phyloP scores from a whole-genome alignment of 1,140 invertebrate species.

The Lasioglossum albipes region DNA sequence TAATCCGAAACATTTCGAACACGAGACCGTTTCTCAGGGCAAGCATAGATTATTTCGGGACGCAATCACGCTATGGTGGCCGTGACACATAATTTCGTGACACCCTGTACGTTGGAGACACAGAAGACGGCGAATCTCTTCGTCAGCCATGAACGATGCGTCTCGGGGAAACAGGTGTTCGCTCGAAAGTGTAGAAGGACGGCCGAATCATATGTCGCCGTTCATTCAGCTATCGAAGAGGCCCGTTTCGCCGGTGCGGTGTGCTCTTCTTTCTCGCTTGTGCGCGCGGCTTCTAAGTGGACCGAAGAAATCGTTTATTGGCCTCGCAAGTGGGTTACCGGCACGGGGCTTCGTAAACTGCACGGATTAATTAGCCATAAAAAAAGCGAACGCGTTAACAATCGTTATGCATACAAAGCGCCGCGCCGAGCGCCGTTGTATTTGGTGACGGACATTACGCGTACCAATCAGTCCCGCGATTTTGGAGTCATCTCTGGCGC shows the following conservation, averaged over 20 bases:
- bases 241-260: constrained; percentile 7
- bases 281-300: constrained; percentile 43
- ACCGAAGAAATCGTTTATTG: constrained; percentile 57
- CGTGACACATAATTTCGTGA: too few relatives aligned
- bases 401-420: constrained; percentile 19
- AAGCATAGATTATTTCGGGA: too few relatives aligned
- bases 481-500: not conserved
- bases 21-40: too few relatives aligned
- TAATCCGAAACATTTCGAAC: too few relatives aligned
- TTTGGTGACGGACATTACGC: not conserved
- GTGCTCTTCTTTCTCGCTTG: constrained; percentile 22
- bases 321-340: constrained; percentile 47
- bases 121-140: too few relatives aligned
- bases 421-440: too few relatives aligned
- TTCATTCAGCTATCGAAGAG: not conserved
- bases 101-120: too few relatives aligned
- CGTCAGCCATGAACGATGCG: too few relatives aligned
- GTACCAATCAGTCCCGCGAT: not conserved
- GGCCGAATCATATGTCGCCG: not conserved
- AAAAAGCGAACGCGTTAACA: constrained; percentile 18
- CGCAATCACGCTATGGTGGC: too few relatives aligned
- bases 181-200: not conserved
- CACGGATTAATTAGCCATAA: constrained; percentile 48
- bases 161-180: too few relatives aligned
- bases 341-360: constrained; percentile 44